Conservation (phyloP, 2,113 vertebrate genomes). For the Stigmatopora nigra region DNA sequence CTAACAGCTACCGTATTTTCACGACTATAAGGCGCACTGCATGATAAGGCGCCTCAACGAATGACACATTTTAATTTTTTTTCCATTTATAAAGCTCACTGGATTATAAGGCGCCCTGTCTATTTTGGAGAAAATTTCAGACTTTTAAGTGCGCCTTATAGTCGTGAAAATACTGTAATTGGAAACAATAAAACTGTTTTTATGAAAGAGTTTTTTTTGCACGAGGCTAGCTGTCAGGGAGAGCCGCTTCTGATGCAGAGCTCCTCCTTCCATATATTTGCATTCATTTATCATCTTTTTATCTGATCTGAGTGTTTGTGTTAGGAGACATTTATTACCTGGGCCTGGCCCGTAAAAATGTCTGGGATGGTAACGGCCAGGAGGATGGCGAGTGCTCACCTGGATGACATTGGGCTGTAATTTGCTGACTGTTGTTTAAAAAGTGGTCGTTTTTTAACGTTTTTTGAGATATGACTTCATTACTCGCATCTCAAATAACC, state of each 20-base stretch:
- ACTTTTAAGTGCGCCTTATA: too few species aligned
- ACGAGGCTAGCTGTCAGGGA: conserved; percentile 36
- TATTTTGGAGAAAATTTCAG: too few species aligned
- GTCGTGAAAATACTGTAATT: too few species aligned
- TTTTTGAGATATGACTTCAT: too few species aligned
- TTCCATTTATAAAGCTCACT: too few species aligned
- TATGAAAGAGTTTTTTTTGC: conserved; percentile 18
- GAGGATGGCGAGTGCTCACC: neutral
- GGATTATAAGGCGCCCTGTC: too few species aligned
- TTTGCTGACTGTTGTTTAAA: neutral
- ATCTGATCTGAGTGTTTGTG: conserved; percentile 30
- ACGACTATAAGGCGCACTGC: too few species aligned
- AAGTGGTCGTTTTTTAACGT: neutral
- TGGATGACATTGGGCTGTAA: neutral
- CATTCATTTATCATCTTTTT: conserved; percentile 52
- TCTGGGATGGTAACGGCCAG: neutral
- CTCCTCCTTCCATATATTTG: conserved; percentile 65
- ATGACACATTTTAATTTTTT: too few species aligned
- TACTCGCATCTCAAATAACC: too few species aligned
- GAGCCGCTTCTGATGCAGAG: conserved; percentile 46
- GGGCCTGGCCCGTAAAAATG: conserved; percentile 6
- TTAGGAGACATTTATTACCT: conserved; percentile 28
- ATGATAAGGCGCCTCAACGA: too few species aligned
- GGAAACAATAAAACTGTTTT: conserved; percentile 29
- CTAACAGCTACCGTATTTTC: too few species aligned